A percentile compares a stretch with the other conserved stretches of the same genome.
phyloP scores from a whole-genome alignment of 2,888 invertebrate genomes.

The Spisula subtruncata region DNA sequence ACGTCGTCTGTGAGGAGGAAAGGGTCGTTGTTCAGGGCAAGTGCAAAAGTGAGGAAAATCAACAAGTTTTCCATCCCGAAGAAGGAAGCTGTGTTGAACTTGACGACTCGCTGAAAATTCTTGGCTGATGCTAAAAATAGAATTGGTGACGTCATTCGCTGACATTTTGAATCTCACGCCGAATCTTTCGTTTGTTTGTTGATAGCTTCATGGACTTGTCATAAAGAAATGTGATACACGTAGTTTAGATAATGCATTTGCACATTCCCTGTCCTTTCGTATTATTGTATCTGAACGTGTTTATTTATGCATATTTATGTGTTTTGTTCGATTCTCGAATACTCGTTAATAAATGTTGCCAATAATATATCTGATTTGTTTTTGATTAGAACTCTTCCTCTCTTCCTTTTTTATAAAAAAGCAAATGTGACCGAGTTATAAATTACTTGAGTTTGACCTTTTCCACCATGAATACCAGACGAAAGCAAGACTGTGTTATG shows the following conservation, averaged over 20 bases:
- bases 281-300: not conserved
- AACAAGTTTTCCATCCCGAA: slow-evolving; percentile 51
- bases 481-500: too few species aligned
- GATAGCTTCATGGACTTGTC: too few species aligned
- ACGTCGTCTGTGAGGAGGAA: slow-evolving; percentile 58
- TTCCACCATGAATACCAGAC: too few species aligned
- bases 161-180: not conserved
- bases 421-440: too few species aligned
- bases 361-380: not conserved
- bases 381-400: not conserved
- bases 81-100: slow-evolving; percentile 43
- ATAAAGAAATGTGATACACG: too few species aligned
- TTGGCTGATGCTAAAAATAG: slow-evolving; percentile 25
- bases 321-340: not conserved
- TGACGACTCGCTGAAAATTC: slow-evolving; percentile 30
- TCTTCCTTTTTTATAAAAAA: not conserved
- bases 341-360: slow-evolving; percentile 20
- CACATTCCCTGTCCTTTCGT: not conserved
- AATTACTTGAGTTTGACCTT: too few species aligned
- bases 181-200: not conserved
- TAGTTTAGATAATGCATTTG: too few species aligned
- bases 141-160: not conserved
- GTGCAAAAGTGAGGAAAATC: slow-evolving; percentile 50
- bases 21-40: slow-evolving; percentile 41
- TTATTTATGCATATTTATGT: slow-evolving; percentile 4